Conservation (phyloP, 2,888 invertebrate genomes). For the Athrips mouffetella region DNA sequence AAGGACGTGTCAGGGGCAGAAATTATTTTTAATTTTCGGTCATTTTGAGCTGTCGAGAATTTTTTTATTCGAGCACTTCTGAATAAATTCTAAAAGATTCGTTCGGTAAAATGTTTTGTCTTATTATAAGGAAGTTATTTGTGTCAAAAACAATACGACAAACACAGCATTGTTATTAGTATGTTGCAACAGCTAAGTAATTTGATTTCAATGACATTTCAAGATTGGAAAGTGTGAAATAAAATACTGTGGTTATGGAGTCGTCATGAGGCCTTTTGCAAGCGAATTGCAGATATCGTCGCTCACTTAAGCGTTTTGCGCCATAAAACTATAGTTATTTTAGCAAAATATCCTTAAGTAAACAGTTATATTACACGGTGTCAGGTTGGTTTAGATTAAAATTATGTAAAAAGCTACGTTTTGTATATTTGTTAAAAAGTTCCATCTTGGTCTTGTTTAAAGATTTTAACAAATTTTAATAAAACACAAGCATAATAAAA, state of each 20-base stretch:
- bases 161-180: neutral
- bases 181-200: conserved; percentile 1
- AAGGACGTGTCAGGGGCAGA: no score
- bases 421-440: no score
- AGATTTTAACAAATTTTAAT: no score
- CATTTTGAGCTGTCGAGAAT: no score
- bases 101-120: no score
- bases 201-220: conserved; percentile 10
- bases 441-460: no score
- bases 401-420: neutral
- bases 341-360: neutral
- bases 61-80: no score
- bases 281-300: neutral
- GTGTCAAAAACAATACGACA: neutral
- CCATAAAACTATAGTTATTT: neutral
- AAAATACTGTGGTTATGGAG: conserved; percentile 14
- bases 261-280: conserved; percentile 3
- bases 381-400: neutral
- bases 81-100: neutral
- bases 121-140: no score
- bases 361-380: neutral
- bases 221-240: conserved; percentile 11
- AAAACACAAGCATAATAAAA: no score
- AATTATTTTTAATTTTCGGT: no score
- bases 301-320: neutral